Conservation (phyloP, 2,113 vertebrate species). For the Rattus norvegicus region DNA sequence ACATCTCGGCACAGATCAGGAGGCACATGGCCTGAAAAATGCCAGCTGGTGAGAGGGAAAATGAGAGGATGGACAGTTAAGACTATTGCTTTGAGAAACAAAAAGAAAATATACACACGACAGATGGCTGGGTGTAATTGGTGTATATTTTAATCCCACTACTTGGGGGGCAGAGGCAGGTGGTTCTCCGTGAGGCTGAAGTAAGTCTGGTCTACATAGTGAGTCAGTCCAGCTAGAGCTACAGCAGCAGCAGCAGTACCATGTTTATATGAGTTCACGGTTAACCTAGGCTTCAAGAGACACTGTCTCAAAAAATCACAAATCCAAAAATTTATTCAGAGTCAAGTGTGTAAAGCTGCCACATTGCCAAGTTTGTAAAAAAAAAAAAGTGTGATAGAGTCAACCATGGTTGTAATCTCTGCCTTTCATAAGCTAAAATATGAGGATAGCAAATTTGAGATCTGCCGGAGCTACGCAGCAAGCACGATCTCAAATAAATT, state of each 20-base stretch:
- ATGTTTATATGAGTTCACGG: neutral
- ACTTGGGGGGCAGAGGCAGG: neutral
- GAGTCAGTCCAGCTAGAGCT: neutral
- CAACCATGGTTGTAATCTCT: neutral
- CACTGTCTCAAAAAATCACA: neutral
- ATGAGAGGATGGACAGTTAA: neutral
- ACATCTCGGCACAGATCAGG: constrained; percentile 98
- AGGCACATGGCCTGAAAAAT: constrained; percentile 98
- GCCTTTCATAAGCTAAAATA: neutral
- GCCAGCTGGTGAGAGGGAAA: constrained; percentile 87
- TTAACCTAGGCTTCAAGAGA: neutral
- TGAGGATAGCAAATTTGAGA: neutral
- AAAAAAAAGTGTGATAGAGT: neutral
- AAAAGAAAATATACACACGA: neutral
- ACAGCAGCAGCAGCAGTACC: neutral
- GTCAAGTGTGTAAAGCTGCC: constrained; percentile 33
- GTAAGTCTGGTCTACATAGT: neutral
- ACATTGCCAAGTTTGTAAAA: constrained; percentile 45
- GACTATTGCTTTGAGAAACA: neutral
- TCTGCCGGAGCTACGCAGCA: neutral
- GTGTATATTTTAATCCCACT: neutral
- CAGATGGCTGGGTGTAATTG: neutral
- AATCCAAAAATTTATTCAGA: constrained; percentile 39
- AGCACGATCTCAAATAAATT: too few species aligned
- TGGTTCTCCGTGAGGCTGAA: neutral